Percentiles rank a stretch among this genome's conserved stretches.
Conservation (phyloP, 2,113 vertebrate genomes). For the Phrynosoma blainvillii region DNA sequence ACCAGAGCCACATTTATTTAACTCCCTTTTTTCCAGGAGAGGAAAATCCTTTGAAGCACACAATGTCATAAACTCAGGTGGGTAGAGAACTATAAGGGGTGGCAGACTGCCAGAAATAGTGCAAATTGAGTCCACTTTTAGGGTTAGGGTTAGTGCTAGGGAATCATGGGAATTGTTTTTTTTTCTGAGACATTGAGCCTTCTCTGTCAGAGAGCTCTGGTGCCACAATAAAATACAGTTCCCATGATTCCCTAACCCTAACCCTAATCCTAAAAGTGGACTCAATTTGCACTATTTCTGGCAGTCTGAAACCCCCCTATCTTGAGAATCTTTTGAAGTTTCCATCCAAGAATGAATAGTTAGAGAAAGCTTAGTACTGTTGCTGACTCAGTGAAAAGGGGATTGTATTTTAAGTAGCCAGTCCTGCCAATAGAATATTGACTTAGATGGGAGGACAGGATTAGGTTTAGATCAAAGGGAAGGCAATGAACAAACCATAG, state of each 20-base stretch:
- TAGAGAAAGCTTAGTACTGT: neutral
- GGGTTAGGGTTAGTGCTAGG: too few species aligned
- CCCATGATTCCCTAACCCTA: too few species aligned
- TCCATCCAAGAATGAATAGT: neutral
- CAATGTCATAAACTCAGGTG: neutral
- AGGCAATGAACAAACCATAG: neutral
- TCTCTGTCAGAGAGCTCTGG: too few species aligned
- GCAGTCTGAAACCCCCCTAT: too few species aligned
- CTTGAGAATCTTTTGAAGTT: conserved; percentile 5
- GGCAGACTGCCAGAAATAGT: too few species aligned
- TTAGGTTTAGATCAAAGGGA: conserved; percentile 3
- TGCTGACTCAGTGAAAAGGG: conserved; percentile 7
- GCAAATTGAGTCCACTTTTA: too few species aligned
- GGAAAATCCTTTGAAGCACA: neutral
- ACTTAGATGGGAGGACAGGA: neutral
- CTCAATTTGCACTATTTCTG: too few species aligned
- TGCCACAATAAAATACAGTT: too few species aligned
- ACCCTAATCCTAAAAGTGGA: too few species aligned
- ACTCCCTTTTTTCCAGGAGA: neutral
- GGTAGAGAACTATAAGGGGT: neutral
- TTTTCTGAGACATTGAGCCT: too few species aligned
- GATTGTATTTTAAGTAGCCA: neutral
- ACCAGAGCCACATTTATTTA: neutral
- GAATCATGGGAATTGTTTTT: too few species aligned
- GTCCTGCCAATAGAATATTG: neutral